Percentiles rank a stretch among this genome's conserved stretches.
Conservation (phyloP, 2,797 vertebrate species). For the Hydrocynus forskahlii region DNA sequence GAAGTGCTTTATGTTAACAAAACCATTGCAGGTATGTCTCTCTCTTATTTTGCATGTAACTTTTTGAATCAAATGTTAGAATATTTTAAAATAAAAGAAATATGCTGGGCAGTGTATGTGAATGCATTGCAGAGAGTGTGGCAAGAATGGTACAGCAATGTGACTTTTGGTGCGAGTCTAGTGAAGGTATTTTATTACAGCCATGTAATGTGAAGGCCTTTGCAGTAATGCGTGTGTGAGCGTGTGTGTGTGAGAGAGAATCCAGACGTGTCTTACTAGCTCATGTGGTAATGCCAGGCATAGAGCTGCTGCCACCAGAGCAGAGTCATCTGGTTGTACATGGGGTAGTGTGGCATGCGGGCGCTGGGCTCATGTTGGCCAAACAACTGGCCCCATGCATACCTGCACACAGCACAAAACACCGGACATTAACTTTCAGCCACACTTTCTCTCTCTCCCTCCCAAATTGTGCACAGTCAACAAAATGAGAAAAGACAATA, state of each 20-base stretch:
- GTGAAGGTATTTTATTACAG: too few relatives aligned
- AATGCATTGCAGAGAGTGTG: neutral
- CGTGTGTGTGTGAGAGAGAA: neutral
- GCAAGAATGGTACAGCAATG: too few relatives aligned
- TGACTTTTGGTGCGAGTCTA: too few relatives aligned
- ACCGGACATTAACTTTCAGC: neutral
- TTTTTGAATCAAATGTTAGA: too few relatives aligned
- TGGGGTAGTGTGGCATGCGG: conserved; percentile 83
- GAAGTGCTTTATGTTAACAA: neutral
- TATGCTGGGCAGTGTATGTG: neutral
- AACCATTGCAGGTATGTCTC: neutral
- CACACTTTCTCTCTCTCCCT: neutral
- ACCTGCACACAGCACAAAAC: conserved; percentile 26
- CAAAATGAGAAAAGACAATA: too few relatives aligned
- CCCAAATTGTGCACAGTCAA: neutral
- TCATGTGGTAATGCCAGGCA: conserved; percentile 95
- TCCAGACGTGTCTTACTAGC: conserved; percentile 86
- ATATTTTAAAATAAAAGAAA: too few relatives aligned
- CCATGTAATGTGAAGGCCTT: too few relatives aligned
- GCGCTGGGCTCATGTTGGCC: conserved; percentile 75
- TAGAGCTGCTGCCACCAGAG: conserved; percentile 99
- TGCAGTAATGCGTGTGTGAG: neutral
- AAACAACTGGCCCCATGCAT: conserved; percentile 27
- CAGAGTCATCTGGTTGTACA: conserved; percentile 91
- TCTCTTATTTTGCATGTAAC: too few relatives aligned